These are phyloP conservation scores for Prinia subflava DNA, from an alignment of 2,113 vertebrate species.

Conservation along the genomic window DNA sequence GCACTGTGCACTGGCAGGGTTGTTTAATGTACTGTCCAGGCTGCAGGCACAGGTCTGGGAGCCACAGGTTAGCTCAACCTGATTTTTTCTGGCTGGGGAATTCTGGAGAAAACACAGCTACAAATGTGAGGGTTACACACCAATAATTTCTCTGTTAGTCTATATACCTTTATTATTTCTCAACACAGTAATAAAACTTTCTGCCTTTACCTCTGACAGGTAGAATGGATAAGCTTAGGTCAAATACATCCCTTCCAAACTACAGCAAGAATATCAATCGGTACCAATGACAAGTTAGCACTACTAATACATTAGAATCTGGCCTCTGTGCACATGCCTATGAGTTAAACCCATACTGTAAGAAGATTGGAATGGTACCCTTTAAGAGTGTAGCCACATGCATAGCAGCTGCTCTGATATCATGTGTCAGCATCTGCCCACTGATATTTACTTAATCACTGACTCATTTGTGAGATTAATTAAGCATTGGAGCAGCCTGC, in stretches of 20 bases:
- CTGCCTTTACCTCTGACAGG: neutral
- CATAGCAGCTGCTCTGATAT: neutral
- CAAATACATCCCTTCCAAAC: neutral
- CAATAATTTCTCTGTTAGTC: neutral
- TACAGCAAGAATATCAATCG: neutral
- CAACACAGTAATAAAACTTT: neutral
- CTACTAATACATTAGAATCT: neutral
- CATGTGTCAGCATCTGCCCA: neutral
- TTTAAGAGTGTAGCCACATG: neutral
- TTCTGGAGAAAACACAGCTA: neutral
- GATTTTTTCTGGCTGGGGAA: neutral
- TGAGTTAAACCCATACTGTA: neutral
- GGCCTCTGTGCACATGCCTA: neutral
- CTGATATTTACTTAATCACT: neutral
- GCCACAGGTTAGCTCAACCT: neutral
- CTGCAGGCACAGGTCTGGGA: neutral
- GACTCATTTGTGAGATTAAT: neutral
- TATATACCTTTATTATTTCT: neutral
- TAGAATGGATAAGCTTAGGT: neutral
- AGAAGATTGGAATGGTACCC: neutral
- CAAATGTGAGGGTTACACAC: neutral
- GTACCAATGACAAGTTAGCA: neutral
- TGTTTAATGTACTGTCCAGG: neutral
- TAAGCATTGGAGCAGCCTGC: neutral
- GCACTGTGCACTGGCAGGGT: neutral